Base-by-base conservation (phyloP, 1,140 invertebrate species). In the Macrobrachium nipponense region DNA sequence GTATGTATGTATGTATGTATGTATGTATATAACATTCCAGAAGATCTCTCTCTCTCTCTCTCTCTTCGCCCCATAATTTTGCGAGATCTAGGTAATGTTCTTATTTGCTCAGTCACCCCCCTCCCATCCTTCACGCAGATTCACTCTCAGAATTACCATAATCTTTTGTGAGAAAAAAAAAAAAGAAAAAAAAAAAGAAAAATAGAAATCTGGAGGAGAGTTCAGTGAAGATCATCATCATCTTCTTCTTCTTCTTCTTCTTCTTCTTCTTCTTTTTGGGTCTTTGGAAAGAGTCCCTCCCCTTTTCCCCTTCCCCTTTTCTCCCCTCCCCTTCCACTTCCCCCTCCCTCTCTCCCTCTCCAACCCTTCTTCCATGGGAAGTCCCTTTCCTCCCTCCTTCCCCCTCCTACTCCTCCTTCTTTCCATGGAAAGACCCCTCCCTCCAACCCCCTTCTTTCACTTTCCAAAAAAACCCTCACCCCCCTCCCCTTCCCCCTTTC, bases 31-130 rank as follows among this genome's bases (percentile, higher is more conserved):
- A 20, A 23, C 11, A 36, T 36, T 36, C 1, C 27, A 36, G 4
- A 36, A 36, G 1, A 2, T 36, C 1, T 68, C 2, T 68, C 20
- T n/a, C 11, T 68, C 11, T 18, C 11, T 68, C 11, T 68, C 5
- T 20, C 14, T 70, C 4, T 70, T 27, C 51, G 0, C 61, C 44
- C 62, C 64, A 64, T 59, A 27, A 17, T 62, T 61, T 73, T 75
- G 60, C 61, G 44, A 75, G 82, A 84, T 84, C 77, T 84, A 75
- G 73, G 76, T 84, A 84, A 84, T 84, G 82, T 84, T 75, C 73
- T 84, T 84, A 73, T 66, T 84, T 84, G 77, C 82, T 76, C 64
- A 84, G 75, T 66, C 62, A 64, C 76, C 51, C 51, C 76, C 51
- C 51, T 73, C 61, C 82, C 82, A 51, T 84, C 73, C 68, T 27